Conservation (phyloP, 2,113 vertebrate species). For the Chionodraco myersi region DNA sequence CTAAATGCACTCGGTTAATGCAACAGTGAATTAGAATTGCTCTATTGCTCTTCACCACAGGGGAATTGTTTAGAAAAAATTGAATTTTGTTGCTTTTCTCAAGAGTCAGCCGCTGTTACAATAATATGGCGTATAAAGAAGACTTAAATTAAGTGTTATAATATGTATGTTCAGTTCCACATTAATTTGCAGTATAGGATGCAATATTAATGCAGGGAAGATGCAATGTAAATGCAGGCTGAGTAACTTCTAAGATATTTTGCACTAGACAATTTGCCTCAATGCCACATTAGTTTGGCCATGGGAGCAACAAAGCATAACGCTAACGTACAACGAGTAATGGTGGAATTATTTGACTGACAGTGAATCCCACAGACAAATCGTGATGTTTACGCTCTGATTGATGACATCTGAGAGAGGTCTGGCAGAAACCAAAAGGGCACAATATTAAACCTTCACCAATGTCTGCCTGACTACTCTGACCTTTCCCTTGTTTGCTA, state of each 20-base stretch:
- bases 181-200: constrained; percentile 46
- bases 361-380: constrained; percentile 39
- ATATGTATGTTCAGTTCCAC: constrained; percentile 47
- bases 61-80: constrained; percentile 47
- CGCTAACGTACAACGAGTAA: background rate
- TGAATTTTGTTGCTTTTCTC: constrained; percentile 35
- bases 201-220: constrained; percentile 57
- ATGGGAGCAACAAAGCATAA: constrained; percentile 23
- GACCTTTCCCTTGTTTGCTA: constrained; percentile 74
- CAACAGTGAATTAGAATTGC: constrained; percentile 63
- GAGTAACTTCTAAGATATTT: constrained; percentile 46
- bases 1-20: constrained; percentile 64
- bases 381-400: constrained; percentile 35
- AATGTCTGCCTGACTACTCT: constrained; percentile 54
- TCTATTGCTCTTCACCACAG: constrained; percentile 48
- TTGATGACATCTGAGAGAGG: constrained; percentile 61
- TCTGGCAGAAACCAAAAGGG: constrained; percentile 63
- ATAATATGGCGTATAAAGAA: constrained; percentile 16
- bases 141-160: constrained; percentile 11
- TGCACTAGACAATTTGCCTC: constrained; percentile 16
- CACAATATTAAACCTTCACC: constrained; percentile 74
- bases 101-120: background rate
- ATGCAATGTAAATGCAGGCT: constrained; percentile 54
- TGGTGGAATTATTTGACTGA: background rate
- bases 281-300: constrained; percentile 34